A percentile compares a stretch with the other conserved stretches of the same genome.
Conservation (phyloP, 2,113 vertebrate species). For the Aphyosemion australe region DNA sequence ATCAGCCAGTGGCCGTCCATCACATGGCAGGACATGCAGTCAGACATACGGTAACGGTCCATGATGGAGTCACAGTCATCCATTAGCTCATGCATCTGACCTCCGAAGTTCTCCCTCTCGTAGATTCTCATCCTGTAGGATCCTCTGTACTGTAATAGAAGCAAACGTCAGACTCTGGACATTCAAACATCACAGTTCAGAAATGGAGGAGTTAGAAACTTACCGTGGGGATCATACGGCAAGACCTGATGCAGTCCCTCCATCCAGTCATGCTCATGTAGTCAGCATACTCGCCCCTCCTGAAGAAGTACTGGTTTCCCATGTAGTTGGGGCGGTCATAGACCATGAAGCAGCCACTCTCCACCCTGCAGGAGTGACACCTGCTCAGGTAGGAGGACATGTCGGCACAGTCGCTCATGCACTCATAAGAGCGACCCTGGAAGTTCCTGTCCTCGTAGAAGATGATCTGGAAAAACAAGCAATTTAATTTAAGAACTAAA, state of each 20-base stretch:
- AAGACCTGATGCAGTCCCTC: conserved; percentile 67
- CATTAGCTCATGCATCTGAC: background rate
- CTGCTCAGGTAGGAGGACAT: conserved; percentile 53
- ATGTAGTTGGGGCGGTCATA: conserved; percentile 77
- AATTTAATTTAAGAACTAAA: too few species aligned
- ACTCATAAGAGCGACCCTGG: conserved; percentile 65
- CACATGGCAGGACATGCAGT: conserved; percentile 76
- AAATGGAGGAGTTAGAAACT: too few species aligned
- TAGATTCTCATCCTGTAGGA: too few species aligned
- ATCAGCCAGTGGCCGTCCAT: too few species aligned
- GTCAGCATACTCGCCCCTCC: conserved; percentile 48
- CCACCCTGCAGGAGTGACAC: conserved; percentile 60
- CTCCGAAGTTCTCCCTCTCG: too few species aligned
- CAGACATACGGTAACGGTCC: conserved; percentile 69
- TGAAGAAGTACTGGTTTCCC: conserved; percentile 55
- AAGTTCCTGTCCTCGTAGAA: conserved; percentile 79
- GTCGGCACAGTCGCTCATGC: background rate
- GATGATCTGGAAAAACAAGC: conserved; percentile 46
- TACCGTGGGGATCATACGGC: conserved; percentile 30
- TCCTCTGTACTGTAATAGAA: conserved; percentile 37
- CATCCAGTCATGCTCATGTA: conserved; percentile 59
- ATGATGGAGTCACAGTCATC: conserved; percentile 74
- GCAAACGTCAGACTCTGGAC: too few species aligned
- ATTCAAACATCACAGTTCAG: conserved; percentile 41
- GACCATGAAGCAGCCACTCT: conserved; percentile 74